These are phyloP conservation scores for Cheilosia grossa DNA, from an alignment of 2,888 invertebrate species.

Conservation along the genomic window DNA sequence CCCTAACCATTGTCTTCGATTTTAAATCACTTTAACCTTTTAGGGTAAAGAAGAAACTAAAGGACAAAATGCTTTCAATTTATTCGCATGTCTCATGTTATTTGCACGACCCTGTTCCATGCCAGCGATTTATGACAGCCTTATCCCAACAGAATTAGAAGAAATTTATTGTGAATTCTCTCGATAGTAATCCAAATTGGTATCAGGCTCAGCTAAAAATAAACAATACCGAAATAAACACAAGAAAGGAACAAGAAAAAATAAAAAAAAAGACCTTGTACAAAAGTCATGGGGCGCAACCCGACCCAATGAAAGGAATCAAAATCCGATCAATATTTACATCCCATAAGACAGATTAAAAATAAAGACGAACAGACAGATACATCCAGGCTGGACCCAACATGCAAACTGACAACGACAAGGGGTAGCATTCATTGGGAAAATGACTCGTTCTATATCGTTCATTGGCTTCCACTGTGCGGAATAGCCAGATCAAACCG, in stretches of 20 bases:
- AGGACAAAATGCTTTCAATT: neutral
- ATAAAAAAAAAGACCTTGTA: neutral
- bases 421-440: conserved; percentile 1
- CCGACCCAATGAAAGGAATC: conserved; percentile 58
- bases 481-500: conserved; percentile 9
- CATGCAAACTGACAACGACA: neutral
- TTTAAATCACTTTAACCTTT: neutral
- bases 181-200: conserved; percentile 19
- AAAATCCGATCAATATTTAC: conserved; percentile 65
- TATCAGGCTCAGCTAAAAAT: conserved; percentile 27
- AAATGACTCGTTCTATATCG: neutral
- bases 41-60: neutral
- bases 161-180: conserved; percentile 52
- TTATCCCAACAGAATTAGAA: conserved; percentile 37
- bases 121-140: conserved; percentile 33
- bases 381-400: neutral
- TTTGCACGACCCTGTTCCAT: conserved; percentile 15
- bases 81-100: neutral
- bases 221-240: conserved; percentile 35
- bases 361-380: conserved; percentile 10
- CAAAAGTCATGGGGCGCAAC: conserved; percentile 18
- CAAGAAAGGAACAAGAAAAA: neutral
- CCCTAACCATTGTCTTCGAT: too few species aligned
- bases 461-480: conserved; percentile 4
- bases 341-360: conserved; percentile 51